Base-by-base conservation (phyloP, 2,888 invertebrate genomes). In the Stratiomys singularior region DNA sequence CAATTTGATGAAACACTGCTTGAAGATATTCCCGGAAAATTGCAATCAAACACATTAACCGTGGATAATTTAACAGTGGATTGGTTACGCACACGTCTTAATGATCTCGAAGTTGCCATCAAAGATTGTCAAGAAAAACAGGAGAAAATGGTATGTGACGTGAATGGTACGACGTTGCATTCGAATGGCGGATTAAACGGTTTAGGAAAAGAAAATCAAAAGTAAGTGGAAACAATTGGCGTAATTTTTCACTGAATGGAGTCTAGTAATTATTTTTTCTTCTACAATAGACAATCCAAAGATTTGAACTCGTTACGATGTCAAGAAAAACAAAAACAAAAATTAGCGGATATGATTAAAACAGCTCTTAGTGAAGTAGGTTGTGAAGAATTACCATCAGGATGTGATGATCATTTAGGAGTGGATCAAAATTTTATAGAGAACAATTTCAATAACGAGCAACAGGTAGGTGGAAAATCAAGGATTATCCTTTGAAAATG, bases 51-150 rank as follows among this genome's bases (percentile, higher is more conserved):
- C 88, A 93, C 94, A 84, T 86, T 98, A 81, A 95, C 96, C 0
- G 95, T 97, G 0, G 97, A 98, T 86, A 97, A 97, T 86, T 90
- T 97, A 37, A 98, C 97, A 0, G 93, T 96, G 52, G 97, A 97
- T 83, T 94, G 94, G 93, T 87, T 98, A 77, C 91, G 95, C 82
- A 93, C 92, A 81, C 94, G 94, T 84, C 88, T 95, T 76, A 90
- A 89, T 18, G 96, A 96, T 82, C 86, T 96, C 80, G 96, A 96
- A 86, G n/a, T 58, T 44, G 90, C 92, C n/a, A 88, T 96, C 56
- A 94, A 93, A 84, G 93, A 94, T 77, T 93, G 92, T 80, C 93
- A 95, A 84, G 93, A 93, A 83, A 93, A 92, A 82, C 90, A 92
- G 82, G 85, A 89, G 0, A 90, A 90, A 79, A 85, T 91, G 80